Evolutionary conservation across 2,888 invertebrate species (phyloP).

Genomic region (Caenorhabditis becei): DNA sequence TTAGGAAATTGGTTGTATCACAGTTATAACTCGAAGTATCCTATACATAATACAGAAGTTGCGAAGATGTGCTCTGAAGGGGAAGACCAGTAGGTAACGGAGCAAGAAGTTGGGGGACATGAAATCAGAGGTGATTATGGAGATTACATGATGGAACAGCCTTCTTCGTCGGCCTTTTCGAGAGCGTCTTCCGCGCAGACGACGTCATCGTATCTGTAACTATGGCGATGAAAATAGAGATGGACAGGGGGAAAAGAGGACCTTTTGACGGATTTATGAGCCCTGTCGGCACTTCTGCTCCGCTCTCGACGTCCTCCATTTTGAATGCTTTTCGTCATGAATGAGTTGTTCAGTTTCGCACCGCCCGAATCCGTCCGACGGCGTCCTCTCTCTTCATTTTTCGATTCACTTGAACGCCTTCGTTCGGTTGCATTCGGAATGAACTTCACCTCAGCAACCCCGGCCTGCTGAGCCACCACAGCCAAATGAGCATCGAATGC

Average conservation of each 20-base stretch:
- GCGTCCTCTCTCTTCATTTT: conserved; percentile 33
- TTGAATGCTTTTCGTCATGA: conserved; percentile 18
- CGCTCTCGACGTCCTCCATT: conserved; percentile 52
- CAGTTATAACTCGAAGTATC: conserved; percentile 28
- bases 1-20: conserved; percentile 41
- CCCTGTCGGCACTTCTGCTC: conserved; percentile 66
- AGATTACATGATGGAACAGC: conserved; percentile 57
- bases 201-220: conserved; percentile 59
- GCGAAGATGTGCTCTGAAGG: conserved; percentile 1
- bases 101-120: conserved; percentile 35
- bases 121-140: not conserved
- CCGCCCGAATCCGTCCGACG: conserved; percentile 21
- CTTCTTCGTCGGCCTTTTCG: conserved; percentile 54
- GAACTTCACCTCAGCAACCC: conserved; percentile 44
- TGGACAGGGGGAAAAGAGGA: not conserved
- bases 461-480: conserved; percentile 64
- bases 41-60: conserved; percentile 50
- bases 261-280: conserved; percentile 52
- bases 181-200: conserved; percentile 56
- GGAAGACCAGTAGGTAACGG: conserved; percentile 28
- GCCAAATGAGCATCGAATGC: conserved; percentile 71
- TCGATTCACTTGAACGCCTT: conserved; percentile 9
- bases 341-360: conserved; percentile 34
- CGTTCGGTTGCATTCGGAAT: conserved; percentile 24
- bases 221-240: not conserved